These are phyloP conservation scores for Leptestheria dahalacensis DNA, from an alignment of 1,140 invertebrate species.

Conservation along the genomic window DNA sequence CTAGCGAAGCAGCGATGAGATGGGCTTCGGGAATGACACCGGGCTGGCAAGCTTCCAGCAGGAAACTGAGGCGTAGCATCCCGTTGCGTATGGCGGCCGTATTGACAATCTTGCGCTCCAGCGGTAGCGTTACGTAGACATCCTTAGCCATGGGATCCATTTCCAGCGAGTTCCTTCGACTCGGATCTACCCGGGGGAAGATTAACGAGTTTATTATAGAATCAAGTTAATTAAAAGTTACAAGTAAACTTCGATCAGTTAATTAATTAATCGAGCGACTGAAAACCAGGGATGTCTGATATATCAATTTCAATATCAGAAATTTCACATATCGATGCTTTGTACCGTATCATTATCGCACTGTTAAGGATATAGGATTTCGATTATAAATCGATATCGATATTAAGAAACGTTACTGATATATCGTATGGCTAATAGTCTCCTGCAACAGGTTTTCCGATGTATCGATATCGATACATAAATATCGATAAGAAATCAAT, in stretches of 20 bases:
- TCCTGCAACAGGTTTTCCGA: too few species aligned
- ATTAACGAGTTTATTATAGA: not conserved
- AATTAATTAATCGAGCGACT: not conserved
- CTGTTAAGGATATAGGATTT: too few species aligned
- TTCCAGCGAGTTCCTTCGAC: constrained; percentile 64
- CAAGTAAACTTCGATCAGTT: not conserved
- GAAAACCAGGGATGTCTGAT: not conserved
- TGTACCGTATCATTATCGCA: too few species aligned
- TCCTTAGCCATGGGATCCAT: constrained; percentile 57
- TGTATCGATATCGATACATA: too few species aligned
- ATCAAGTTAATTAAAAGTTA: not conserved
- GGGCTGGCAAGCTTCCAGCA: constrained; percentile 87
- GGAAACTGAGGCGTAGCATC: constrained; percentile 66
- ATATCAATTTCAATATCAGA: not conserved
- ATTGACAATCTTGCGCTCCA: constrained; percentile 64
- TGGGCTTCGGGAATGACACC: constrained; percentile 89
- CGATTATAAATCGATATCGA: too few species aligned
- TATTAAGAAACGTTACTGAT: too few species aligned
- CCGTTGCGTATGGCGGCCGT: constrained; percentile 57
- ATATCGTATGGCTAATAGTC: too few species aligned
- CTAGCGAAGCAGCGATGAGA: constrained; percentile 82
- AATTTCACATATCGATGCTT: not conserved
- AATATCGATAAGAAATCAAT: too few species aligned
- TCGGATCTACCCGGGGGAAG: constrained; percentile 42
- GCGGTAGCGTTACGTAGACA: constrained; percentile 70